phyloP scores from a whole-genome alignment of 2,797 vertebrate genomes.

The Sarcoramphus papa region DNA sequence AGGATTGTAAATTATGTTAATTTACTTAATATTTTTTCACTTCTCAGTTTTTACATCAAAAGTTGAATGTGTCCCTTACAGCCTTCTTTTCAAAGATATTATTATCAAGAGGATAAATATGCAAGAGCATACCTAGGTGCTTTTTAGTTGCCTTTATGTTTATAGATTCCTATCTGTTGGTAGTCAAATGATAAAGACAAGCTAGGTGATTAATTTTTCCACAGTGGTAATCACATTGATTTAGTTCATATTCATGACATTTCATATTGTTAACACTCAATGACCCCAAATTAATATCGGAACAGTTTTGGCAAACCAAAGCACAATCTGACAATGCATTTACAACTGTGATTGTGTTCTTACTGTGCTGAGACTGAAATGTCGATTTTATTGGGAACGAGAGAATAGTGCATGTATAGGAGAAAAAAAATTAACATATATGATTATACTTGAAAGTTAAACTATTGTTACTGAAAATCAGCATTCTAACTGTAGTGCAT shows the following conservation, averaged over 20 bases:
- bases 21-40: neutral
- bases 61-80: neutral
- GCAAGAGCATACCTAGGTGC: constrained; percentile 4
- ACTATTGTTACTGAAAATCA: neutral
- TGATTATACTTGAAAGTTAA: neutral
- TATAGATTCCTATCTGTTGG: constrained; percentile 51
- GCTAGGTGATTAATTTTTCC: constrained; percentile 60
- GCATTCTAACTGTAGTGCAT: neutral
- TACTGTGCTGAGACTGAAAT: constrained; percentile 2
- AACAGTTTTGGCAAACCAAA: constrained; percentile 34
- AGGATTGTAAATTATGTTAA: neutral
- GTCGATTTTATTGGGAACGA: neutral
- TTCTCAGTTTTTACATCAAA: neutral
- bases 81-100: neutral
- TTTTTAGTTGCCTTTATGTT: constrained; percentile 27
- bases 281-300: constrained; percentile 48
- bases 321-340: constrained; percentile 32
- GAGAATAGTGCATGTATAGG: neutral
- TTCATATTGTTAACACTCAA: constrained; percentile 55
- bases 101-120: constrained; percentile 24
- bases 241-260: constrained; percentile 57
- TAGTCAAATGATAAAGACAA: constrained; percentile 55
- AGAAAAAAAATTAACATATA: neutral
- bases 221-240: constrained; percentile 56
- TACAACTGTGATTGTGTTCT: constrained; percentile 11